phyloP scores from a whole-genome alignment of 1,140 invertebrate species.

The Drosophila bocki region DNA sequence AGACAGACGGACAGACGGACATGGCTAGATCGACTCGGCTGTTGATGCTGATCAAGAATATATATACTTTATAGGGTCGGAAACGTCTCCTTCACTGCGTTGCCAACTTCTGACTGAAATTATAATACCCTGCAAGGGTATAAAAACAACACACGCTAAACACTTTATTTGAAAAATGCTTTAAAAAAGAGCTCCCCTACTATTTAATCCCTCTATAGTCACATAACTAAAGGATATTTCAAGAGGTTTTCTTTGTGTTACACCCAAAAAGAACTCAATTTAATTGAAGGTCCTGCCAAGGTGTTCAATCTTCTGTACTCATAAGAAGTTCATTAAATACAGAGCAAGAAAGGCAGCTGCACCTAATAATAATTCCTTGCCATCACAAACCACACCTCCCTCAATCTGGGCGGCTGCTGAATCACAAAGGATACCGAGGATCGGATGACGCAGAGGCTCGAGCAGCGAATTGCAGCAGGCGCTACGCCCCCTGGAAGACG shows the following conservation, averaged over 20 bases:
- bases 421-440: constrained; percentile 35
- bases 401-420: constrained; percentile 16
- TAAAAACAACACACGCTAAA: neutral
- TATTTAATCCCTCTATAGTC: neutral
- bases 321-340: constrained; percentile 39
- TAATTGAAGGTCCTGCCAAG: constrained; percentile 2
- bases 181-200: neutral
- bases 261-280: neutral
- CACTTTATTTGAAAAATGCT: too few species aligned
- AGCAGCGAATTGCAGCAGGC: constrained; percentile 65
- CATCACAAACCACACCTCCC: constrained; percentile 32
- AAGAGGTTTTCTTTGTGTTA: neutral
- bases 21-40: too few species aligned
- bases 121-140: too few species aligned
- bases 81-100: too few species aligned
- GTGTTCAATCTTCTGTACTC: constrained; percentile 10
- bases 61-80: too few species aligned
- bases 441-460: constrained; percentile 49
- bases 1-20: too few species aligned
- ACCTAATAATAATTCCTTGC: constrained; percentile 27
- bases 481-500: constrained; percentile 56
- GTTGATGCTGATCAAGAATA: too few species aligned
- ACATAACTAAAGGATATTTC: neutral
- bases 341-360: constrained; percentile 19
- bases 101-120: too few species aligned